Evolutionary conservation across 1,140 invertebrate genomes (phyloP), one percentile per base, ranked within the genome.

Genomic region (Uloborus diversus): DNA sequence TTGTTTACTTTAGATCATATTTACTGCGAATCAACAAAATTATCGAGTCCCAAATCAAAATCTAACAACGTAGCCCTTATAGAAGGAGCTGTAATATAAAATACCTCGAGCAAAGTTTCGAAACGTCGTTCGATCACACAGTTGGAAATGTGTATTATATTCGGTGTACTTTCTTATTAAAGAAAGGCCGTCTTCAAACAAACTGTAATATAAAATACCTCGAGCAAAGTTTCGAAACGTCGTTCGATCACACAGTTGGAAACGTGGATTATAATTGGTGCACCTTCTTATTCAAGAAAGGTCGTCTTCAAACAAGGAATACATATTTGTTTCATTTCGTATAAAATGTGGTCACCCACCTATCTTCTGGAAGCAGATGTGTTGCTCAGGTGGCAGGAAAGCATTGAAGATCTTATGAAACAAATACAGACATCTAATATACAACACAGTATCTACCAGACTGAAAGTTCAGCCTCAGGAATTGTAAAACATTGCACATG

Each of bases 321-420:
- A 61, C 27, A 20, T 61, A 61, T 30, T 27, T n/a, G 13, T 20
- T 20, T n/a, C 49, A 53, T n/a, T 53, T 14, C 57, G n/a, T 28
- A 61, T 14, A 61, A 30, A 61, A 30, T 30, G 25, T 61, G 13
- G 57, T 28, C 51, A 61, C 57, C 13, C 57, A 61, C 57, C 57
- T 61, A 27, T 28, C 57, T 61, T 32, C 27, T 30, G 27, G 30
- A 28, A 27, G 25, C 30, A 30, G 57, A 61, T 30, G 30, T 32
- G n/a, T 61, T 61, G 25, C 57, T 61, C 27, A 61, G 57, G 57
- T 61, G 57, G 25, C 25, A 30, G 57, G 57, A 61, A 61, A 61
- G 57, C 57, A 61, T 61, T 30, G 30, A 61, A 61, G 49, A 53
- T 53, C 49, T 20, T 53, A 53, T n/a, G 20, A 53, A 53, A 53